Conservation (phyloP, 64 coral and sea anemone genomes). For the Pocillopora verrucosa region DNA sequence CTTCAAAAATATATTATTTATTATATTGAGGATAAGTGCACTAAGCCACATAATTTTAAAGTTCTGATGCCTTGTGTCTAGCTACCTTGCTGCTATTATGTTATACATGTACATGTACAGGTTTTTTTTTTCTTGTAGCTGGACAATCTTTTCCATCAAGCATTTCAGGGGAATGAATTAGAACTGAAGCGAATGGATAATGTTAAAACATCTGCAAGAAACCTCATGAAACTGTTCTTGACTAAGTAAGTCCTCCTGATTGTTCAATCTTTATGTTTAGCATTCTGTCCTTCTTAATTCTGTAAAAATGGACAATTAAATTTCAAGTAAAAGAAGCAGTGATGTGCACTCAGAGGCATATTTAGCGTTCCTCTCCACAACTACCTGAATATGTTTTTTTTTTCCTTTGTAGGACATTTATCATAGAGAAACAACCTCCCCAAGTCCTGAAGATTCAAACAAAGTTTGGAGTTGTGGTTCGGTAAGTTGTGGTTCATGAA, state of each 20-base stretch:
- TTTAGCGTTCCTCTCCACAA: neutral
- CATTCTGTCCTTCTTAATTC: too few species aligned
- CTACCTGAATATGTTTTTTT: neutral
- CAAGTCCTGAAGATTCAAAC: conserved; percentile 67
- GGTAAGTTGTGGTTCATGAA: neutral
- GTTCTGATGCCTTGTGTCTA: too few species aligned
- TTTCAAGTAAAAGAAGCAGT: too few species aligned
- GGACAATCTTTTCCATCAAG: conserved; percentile 63
- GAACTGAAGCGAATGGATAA: conserved; percentile 62
- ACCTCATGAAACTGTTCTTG: conserved; percentile 46
- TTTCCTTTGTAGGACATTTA: conserved; percentile 41
- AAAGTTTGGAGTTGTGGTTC: conserved; percentile 50
- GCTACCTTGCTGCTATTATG: neutral
- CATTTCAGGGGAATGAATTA: conserved; percentile 41
- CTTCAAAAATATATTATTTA: too few species aligned
- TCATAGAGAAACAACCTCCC: conserved; percentile 61
- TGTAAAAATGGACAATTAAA: too few species aligned
- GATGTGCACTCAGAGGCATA: too few species aligned
- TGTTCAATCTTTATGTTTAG: too few species aligned
- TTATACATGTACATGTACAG: conserved; percentile 22
- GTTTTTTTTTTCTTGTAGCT: conserved; percentile 13
- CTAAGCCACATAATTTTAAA: neutral
- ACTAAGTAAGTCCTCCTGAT: conserved; percentile 32
- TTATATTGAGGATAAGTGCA: too few species aligned
- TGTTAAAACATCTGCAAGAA: conserved; percentile 59